Base-by-base conservation (phyloP, 2,888 invertebrate genomes). In the Pycnomerus fuliginosus region DNA sequence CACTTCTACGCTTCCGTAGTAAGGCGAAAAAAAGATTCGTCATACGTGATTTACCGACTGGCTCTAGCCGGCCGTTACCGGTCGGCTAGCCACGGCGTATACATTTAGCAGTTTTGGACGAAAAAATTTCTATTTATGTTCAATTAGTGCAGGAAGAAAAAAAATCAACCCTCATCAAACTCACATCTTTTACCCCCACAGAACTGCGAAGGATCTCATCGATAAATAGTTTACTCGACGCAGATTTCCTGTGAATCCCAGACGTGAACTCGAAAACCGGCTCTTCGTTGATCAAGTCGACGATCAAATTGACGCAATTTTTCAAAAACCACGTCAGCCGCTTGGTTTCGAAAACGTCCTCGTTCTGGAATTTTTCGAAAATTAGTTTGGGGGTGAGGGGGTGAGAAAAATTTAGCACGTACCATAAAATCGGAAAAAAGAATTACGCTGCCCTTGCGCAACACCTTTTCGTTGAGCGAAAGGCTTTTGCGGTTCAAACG, bases 361-460 rank as follows among this genome's bases (percentile, higher is more conserved):
- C 83, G 50, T 80, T 76, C 83, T 83, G 64, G 37, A 73, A 67
- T n/a, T n/a, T n/a, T n/a, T n/a, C n/a, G n/a, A 48, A 50, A 38
- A 31, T 17, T 22, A 38, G 7, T 7, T 38, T 13, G 12, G 15
- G 27, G 42, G 7, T 31, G 7, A 16, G 17, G 2, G 3, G 5
- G 20, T 20, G 4, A 20, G 20, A 20, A 20, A 49, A 25, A 31
- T 24, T 16, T 31, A 7, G 8, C 12, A 30, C 80, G 79, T 65
- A 85, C 85, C 72, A 89, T 82, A 71, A 85, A 87, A 68, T 90
- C 89, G 73, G 87, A 88, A 63, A 85, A 85, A 0, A 87, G 78
- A 60, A 88, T 78, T 0, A 82, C 78, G 11, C 83, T 82, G 1
- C 85, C 85, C 32, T 80, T 76, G 45, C 82, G 77, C 5, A 87